Evolutionary conservation across 2,113 vertebrate species (phyloP).

Genomic region (Rafetus swinhoei): DNA sequence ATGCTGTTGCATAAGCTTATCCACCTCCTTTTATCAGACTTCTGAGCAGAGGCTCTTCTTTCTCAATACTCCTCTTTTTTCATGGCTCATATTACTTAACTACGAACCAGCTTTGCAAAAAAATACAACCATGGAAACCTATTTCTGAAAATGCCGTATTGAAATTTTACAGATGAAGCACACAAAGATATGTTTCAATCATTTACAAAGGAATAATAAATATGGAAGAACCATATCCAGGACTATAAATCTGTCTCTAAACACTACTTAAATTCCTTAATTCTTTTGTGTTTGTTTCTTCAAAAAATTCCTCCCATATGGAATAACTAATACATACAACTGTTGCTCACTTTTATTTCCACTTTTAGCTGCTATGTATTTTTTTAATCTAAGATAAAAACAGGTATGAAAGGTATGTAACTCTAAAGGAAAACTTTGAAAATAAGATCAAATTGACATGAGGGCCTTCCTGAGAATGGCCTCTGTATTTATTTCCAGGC

Average conservation of each 20-base stretch:
- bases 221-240: not conserved
- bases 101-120: not conserved
- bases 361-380: not conserved
- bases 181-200: slow-evolving; percentile 1
- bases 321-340: not conserved
- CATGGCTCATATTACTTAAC: not conserved
- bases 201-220: not conserved
- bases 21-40: fast-evolving
- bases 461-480: slow-evolving; percentile 9
- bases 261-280: not conserved
- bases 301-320: not conserved
- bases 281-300: not conserved
- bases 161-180: not conserved
- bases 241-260: not conserved
- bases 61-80: not conserved
- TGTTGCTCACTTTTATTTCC: not conserved
- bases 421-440: slow-evolving; percentile 22
- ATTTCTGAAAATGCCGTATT: slow-evolving; percentile 3
- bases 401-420: not conserved
- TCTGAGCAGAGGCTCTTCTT: not conserved
- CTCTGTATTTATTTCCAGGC: slow-evolving; percentile 7
- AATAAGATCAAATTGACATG: slow-evolving; percentile 36
- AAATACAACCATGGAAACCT: slow-evolving; percentile 11
- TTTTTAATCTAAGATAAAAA: slow-evolving; percentile 26
- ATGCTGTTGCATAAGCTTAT: not conserved